Percentiles rank a stretch among this genome's conserved stretches.
Evolutionary conservation across 2,888 invertebrate genomes (phyloP).

Genomic region (Carterocephalus palaemon): DNA sequence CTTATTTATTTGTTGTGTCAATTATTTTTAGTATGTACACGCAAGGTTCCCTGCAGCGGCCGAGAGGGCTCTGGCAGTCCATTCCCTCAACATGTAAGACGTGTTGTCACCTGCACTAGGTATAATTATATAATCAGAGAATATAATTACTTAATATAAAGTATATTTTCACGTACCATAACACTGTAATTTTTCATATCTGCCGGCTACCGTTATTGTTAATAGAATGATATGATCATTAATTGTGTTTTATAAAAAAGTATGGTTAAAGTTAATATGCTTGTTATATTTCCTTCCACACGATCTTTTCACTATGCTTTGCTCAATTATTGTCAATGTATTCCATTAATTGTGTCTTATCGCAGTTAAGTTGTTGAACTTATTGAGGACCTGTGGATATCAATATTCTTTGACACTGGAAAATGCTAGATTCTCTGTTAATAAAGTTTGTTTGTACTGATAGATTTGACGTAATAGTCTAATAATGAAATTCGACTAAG

Average conservation of each 20-base stretch:
- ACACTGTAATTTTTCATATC: slow-evolving; percentile 20
- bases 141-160: slow-evolving; percentile 14
- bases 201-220: slow-evolving; percentile 13
- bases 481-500: background rate
- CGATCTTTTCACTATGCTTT: slow-evolving; percentile 4
- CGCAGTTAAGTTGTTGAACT: too few species aligned
- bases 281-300: slow-evolving; percentile 8
- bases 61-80: slow-evolving; percentile 11
- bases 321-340: slow-evolving; percentile 19
- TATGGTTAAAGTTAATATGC: slow-evolving; percentile 14
- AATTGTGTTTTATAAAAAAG: slow-evolving; percentile 12
- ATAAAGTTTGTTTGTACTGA: slow-evolving; percentile 1
- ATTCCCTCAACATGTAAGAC: slow-evolving; percentile 19
- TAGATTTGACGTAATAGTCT: slow-evolving; percentile 4
- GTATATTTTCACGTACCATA: slow-evolving; percentile 22
- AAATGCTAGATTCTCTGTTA: slow-evolving; percentile 5
- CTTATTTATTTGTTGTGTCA: slow-evolving; percentile 52
- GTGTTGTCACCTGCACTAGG: slow-evolving; percentile 11
- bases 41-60: slow-evolving; percentile 26
- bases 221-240: slow-evolving; percentile 19
- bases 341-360: slow-evolving; percentile 6
- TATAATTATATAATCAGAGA: slow-evolving; percentile 17
- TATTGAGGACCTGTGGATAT: too few species aligned
- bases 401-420: slow-evolving; percentile 4
- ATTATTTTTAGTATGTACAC: slow-evolving; percentile 41